phyloP scores from a whole-genome alignment of 1,140 invertebrate species.

The Diachasma alloeum region DNA sequence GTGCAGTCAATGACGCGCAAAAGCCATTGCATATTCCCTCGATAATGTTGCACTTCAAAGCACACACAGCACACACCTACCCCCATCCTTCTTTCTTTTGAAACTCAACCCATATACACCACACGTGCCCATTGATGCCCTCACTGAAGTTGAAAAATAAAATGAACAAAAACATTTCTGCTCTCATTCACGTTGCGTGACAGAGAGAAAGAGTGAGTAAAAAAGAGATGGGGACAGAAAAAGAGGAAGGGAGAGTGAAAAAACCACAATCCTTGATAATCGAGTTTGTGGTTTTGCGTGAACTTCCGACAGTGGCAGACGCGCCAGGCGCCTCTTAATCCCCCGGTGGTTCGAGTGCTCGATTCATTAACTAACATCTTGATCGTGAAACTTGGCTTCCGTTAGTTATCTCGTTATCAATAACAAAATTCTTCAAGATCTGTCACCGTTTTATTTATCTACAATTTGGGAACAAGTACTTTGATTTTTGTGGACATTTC shows the following conservation, averaged over 20 bases:
- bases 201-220: background rate
- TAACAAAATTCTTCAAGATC: background rate
- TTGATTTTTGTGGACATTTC: background rate
- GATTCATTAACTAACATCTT: background rate
- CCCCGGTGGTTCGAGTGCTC: background rate
- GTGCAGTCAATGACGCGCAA: slow-evolving; percentile 12
- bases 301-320: background rate
- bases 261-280: slow-evolving; percentile 4
- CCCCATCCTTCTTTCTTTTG: background rate
- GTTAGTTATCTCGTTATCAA: background rate
- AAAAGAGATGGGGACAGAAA: background rate
- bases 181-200: background rate
- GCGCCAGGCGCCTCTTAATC: background rate
- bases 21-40: slow-evolving; percentile 22
- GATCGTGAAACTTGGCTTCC: background rate
- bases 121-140: slow-evolving; percentile 2
- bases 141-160: background rate
- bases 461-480: background rate
- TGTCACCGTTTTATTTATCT: background rate
- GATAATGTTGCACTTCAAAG: slow-evolving; percentile 16
- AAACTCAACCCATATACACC: background rate
- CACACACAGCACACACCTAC: background rate
- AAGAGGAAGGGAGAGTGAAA: background rate
- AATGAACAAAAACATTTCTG: background rate
- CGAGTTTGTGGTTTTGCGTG: slow-evolving; percentile 12